These are phyloP conservation scores for Eutrigla gurnardus DNA, from an alignment of 2,797 vertebrate species.

Conservation along the genomic window DNA sequence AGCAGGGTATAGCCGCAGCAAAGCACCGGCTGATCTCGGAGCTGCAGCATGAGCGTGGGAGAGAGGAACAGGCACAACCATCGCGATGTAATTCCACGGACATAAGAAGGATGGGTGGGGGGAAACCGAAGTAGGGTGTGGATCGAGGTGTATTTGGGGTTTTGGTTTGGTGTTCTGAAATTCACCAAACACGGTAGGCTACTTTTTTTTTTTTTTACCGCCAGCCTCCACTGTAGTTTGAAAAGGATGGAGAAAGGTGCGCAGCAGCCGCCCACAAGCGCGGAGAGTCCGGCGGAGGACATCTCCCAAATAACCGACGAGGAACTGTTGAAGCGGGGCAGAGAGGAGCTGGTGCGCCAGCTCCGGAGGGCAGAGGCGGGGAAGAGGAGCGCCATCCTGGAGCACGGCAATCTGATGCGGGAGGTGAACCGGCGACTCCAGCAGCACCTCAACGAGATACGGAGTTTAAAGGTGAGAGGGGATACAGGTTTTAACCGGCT, in stretches of 20 bases:
- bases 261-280: slow-evolving; percentile 75
- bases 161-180: slow-evolving; percentile 39
- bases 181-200: slow-evolving; percentile 35
- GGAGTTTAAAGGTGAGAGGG: slow-evolving; percentile 92
- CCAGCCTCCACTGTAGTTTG: slow-evolving; percentile 36
- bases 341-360: slow-evolving; percentile 93
- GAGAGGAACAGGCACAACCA: slow-evolving; percentile 14
- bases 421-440: slow-evolving; percentile 97
- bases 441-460: slow-evolving; percentile 96
- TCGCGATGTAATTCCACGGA: slow-evolving; percentile 39
- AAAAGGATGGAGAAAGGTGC: slow-evolving; percentile 77
- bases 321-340: slow-evolving; percentile 93
- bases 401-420: slow-evolving; percentile 96
- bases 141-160: slow-evolving; percentile 42
- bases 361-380: slow-evolving; percentile 92
- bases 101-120: slow-evolving; percentile 24
- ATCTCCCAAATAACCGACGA: slow-evolving; percentile 92
- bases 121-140: slow-evolving; percentile 18
- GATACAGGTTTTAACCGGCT: too few relatives aligned
- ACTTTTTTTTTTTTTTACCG: background rate
- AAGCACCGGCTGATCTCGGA: slow-evolving; percentile 15
- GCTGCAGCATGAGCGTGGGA: slow-evolving; percentile 62
- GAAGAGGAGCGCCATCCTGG: slow-evolving; percentile 96
- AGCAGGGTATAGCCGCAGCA: slow-evolving; percentile 6
- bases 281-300: slow-evolving; percentile 86